Conservation (phyloP, 2,113 vertebrate species). For the Nannobrachium achirus region DNA sequence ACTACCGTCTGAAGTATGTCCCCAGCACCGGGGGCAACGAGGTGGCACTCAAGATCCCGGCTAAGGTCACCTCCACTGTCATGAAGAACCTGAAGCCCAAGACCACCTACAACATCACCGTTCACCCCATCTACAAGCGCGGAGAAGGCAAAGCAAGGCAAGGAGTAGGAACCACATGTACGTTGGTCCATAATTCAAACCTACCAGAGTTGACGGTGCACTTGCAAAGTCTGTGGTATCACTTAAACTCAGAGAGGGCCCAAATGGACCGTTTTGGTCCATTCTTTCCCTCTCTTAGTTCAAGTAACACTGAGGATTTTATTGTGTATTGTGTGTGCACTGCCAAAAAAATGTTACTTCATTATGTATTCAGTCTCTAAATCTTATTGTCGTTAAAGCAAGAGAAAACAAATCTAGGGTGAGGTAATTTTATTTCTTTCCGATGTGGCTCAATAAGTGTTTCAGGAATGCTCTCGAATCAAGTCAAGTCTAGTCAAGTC, state of each 20-base stretch:
- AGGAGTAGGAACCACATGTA: constrained; percentile 97
- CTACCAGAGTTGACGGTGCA: constrained; percentile 52
- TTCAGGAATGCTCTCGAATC: neutral
- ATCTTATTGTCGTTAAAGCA: neutral
- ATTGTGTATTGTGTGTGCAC: constrained; percentile 7
- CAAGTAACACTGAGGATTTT: no score
- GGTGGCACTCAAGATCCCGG: constrained; percentile 80
- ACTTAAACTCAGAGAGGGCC: no score
- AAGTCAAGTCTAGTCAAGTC: neutral
- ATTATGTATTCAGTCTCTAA: constrained; percentile 7
- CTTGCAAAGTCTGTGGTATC: no score
- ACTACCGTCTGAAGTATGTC: constrained; percentile 88
- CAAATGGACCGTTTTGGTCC: no score
- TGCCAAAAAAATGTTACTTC: constrained; percentile 18
- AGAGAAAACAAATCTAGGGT: neutral
- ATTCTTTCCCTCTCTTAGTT: no score
- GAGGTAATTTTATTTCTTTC: constrained; percentile 2
- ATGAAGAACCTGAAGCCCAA: constrained; percentile 85
- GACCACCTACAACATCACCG: constrained; percentile 87
- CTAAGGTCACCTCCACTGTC: constrained; percentile 77
- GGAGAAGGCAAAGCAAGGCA: constrained; percentile 94
- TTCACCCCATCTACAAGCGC: constrained; percentile 89
- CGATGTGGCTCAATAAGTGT: neutral
- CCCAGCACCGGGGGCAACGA: constrained; percentile 82
- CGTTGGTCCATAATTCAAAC: constrained; percentile 78